phyloP scores from a whole-genome alignment of 30 jellyfish, hydroid and myxozoan genomes.

The Aurelia coerulea region DNA sequence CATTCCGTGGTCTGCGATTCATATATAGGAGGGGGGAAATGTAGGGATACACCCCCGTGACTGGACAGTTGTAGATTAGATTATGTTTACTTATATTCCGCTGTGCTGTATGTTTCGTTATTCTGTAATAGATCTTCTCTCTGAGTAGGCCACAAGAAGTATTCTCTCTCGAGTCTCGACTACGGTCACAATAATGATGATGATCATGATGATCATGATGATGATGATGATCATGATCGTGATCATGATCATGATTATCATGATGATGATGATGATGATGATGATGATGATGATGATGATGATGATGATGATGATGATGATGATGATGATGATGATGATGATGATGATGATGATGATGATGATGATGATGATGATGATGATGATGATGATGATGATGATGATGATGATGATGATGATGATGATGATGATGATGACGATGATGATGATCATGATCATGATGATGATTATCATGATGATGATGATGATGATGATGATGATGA shows the following conservation, averaged over 20 bases:
- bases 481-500: too few relatives aligned
- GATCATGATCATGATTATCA: constrained; percentile 19
- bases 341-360: constrained; percentile 26
- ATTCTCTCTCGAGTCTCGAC: too few relatives aligned
- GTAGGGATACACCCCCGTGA: too few relatives aligned
- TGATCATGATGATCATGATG: background rate
- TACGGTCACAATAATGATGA: too few relatives aligned
- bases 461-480: constrained; percentile 46
- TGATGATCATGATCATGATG: constrained; percentile 59
- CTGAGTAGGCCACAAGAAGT: too few relatives aligned
- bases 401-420: constrained; percentile 44
- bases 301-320: constrained; percentile 51
- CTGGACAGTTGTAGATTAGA: too few relatives aligned
- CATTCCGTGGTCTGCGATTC: too few relatives aligned
- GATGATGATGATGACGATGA: constrained; percentile 54
- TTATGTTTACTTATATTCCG: too few relatives aligned
- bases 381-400: constrained; percentile 36
- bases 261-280: constrained; percentile 46
- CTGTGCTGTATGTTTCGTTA: too few relatives aligned
- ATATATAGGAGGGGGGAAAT: too few relatives aligned
- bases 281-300: constrained; percentile 16
- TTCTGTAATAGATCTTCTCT: too few relatives aligned
- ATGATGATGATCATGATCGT: constrained; percentile 7
- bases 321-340: constrained; percentile 41
- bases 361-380: constrained; percentile 56